Evolutionary conservation across 2,113 vertebrate genomes (phyloP).

Genomic region (Corydoras sp.): DNA sequence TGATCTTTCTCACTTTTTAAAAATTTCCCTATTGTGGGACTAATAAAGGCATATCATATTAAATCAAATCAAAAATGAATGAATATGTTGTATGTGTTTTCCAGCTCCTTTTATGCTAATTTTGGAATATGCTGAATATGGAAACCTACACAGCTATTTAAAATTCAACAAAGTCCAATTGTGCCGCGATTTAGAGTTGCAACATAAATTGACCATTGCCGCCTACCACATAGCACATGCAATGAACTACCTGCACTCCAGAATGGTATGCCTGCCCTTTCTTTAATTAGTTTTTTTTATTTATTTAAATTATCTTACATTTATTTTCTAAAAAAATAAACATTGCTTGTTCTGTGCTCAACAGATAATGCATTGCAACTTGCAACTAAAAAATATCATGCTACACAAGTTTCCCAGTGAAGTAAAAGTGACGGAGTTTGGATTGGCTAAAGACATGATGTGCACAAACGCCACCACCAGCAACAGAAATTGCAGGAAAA

Average conservation of each 20-base stretch:
- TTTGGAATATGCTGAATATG: constrained; percentile 41
- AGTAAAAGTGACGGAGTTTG: constrained; percentile 62
- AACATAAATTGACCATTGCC: constrained; percentile 36
- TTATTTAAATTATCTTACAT: no score
- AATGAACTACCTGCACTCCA: constrained; percentile 43
- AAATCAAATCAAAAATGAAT: no score
- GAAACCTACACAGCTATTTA: constrained; percentile 42
- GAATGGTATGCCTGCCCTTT: constrained; percentile 7
- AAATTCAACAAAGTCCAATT: constrained; percentile 33
- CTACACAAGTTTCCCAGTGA: constrained; percentile 62
- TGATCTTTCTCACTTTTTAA: no score
- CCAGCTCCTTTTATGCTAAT: constrained; percentile 42
- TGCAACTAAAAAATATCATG: constrained; percentile 64
- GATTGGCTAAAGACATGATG: constrained; percentile 55
- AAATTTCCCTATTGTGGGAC: no score
- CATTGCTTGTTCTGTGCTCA: background rate
- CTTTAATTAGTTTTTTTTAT: background rate
- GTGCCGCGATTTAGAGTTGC: constrained; percentile 29
- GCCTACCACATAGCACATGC: constrained; percentile 50
- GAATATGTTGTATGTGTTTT: background rate
- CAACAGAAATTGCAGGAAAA: constrained; percentile 48
- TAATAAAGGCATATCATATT: no score
- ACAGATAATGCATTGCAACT: constrained; percentile 63
- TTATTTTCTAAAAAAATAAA: no score
- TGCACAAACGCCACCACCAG: constrained; percentile 38